A percentile compares a stretch with the other conserved stretches of the same genome.
phyloP scores from a whole-genome alignment of 2,888 invertebrate species.

The Osedax frankpressi region DNA sequence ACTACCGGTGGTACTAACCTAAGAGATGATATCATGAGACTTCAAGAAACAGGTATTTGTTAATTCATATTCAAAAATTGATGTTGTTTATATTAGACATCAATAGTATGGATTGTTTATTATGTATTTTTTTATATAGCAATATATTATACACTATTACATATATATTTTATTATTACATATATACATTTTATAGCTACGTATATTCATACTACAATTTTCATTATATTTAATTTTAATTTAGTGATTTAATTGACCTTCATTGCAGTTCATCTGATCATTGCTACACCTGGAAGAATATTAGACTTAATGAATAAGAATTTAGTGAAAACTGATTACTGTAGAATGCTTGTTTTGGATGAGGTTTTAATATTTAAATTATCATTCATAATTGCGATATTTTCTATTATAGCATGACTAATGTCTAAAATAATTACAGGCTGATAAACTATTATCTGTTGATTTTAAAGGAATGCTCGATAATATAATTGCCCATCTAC shows the following conservation, averaged over 20 bases:
- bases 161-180: no score
- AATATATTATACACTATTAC: no score
- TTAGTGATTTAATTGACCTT: constrained; percentile 3
- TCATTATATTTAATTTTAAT: no score
- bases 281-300: constrained; percentile 97
- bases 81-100: constrained; percentile 1
- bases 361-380: constrained; percentile 54
- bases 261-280: constrained; percentile 78
- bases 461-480: constrained; percentile 99
- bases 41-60: constrained; percentile 84
- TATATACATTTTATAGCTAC: no score
- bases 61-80: no score
- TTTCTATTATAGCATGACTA: not conserved
- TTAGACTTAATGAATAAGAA: constrained; percentile 98
- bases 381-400: no score
- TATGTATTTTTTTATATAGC: no score
- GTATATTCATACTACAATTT: no score
- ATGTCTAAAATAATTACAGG: constrained; percentile 47
- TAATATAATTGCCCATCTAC: constrained; percentile 81
- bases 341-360: constrained; percentile 90
- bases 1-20: constrained; percentile 88
- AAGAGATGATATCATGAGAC: constrained; percentile 96
- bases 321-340: constrained; percentile 81
- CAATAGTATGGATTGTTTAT: not conserved
- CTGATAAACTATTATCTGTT: constrained; percentile 93